Base-by-base conservation (phyloP, 2,888 invertebrate species). In the Tetragonula carbonaria region DNA sequence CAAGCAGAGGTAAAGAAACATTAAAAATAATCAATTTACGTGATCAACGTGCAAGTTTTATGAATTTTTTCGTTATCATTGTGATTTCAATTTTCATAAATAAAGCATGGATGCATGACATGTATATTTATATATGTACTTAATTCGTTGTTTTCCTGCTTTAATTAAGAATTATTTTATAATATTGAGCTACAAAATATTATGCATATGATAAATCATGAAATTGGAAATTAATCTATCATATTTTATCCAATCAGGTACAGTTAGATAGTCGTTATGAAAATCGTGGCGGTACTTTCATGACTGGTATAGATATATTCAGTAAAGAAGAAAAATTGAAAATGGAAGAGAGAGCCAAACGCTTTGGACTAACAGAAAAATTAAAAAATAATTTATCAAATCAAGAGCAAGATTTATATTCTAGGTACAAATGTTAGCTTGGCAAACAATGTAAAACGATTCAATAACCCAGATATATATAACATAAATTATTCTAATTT, bases 281-380 rank as follows among this genome's bases (percentile, higher is more conserved):
- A 81, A 95, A 95, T 86, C 92, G 93, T 75, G 93, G 92, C 72
- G 94, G 94, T 38, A 93, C 93, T 23, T 95, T 95, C 87, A 92
- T 94, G 21, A 95, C 95, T 2, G 95, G 95, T 21, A 94, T 95
- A 38, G 95, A 95, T 87, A 95, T 95, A 80, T 95, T 95, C 74
- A 95, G 95, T 74, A 94, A 95, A 85, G 94, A 96, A 88, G 95
- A 95, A 80, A 95, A 95, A 88, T 93, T 94, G 55, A 96, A 96
- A 91, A 94, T 95, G 85, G 94, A 95, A 88, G 95, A 96, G 87
- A 93, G 96, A 87, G 96, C 96, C 0, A 95, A 95, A 88, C 94
- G 96, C 66, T 96, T 96, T 94, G 95, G 96, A 14, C 90, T 96
- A 63, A 95, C 94, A 0, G 93, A 94, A 4, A 95, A 95, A 90